Evolutionary conservation across 2,888 invertebrate genomes (phyloP).

Genomic region (Sinodicranocentrus sp.): DNA sequence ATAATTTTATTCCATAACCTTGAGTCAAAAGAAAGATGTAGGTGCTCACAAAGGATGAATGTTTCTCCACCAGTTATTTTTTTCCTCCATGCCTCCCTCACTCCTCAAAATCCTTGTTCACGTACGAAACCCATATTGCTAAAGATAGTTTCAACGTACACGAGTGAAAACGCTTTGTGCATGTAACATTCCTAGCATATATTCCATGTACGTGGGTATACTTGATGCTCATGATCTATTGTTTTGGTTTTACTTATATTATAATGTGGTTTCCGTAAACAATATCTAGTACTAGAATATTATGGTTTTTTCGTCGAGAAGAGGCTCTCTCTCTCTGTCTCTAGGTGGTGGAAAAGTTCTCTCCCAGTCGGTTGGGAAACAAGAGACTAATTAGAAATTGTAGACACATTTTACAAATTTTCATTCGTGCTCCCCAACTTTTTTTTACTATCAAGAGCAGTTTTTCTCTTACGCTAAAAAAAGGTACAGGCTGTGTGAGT

Average conservation of each 20-base stretch:
- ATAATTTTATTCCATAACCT: constrained; percentile 47
- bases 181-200: not conserved
- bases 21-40: constrained; percentile 34
- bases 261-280: constrained; percentile 33
- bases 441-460: constrained; percentile 13
- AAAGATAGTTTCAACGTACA: too few species aligned
- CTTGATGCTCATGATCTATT: constrained; percentile 26
- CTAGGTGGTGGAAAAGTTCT: not conserved
- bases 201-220: too few species aligned
- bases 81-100: not conserved
- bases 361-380: constrained; percentile 3
- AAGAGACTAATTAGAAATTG: constrained; percentile 55
- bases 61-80: not conserved
- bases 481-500: too few species aligned
- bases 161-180: too few species aligned
- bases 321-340: not conserved
- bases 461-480: not conserved
- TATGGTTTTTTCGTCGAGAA: too few species aligned
- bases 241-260: constrained; percentile 2
- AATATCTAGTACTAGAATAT: not conserved
- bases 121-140: too few species aligned
- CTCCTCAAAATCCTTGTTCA: constrained; percentile 2
- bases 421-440: constrained; percentile 24
- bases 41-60: not conserved
- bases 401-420: constrained; percentile 50